Conservation (phyloP, 2,113 vertebrate genomes). For the Spilogale gracilis region DNA sequence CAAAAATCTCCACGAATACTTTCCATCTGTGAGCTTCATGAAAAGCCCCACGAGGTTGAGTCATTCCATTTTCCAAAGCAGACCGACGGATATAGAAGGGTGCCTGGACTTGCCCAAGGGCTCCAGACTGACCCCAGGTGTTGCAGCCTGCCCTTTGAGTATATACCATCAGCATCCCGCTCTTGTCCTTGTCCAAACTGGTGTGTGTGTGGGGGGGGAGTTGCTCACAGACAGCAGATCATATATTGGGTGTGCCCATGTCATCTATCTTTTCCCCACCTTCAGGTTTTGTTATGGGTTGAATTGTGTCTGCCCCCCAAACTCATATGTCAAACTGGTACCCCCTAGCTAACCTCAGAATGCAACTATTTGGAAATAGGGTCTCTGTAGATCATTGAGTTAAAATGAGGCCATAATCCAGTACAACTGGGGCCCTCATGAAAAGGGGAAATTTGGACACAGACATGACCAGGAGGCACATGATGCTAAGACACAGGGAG, state of each 20-base stretch:
- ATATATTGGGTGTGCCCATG: not conserved
- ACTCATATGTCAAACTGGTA: not conserved
- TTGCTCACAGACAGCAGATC: not conserved
- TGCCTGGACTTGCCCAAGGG: not conserved
- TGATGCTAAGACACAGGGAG: not conserved
- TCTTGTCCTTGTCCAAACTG: not conserved
- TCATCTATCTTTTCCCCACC: not conserved
- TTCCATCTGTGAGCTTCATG: not conserved
- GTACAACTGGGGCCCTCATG: not conserved
- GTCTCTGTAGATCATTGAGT: not conserved
- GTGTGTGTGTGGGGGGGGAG: no score
- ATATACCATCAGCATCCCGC: not conserved
- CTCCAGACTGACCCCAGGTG: fast-evolving
- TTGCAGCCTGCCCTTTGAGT: not conserved
- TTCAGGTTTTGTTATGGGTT: not conserved
- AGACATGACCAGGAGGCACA: no score
- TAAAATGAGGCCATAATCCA: not conserved
- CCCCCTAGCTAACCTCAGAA: not conserved
- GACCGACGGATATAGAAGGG: not conserved
- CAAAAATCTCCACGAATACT: not conserved
- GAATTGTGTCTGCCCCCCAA: not conserved
- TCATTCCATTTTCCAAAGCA: not conserved
- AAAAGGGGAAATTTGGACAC: not conserved
- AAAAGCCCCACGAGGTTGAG: not conserved
- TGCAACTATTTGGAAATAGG: not conserved